phyloP scores from a whole-genome alignment of 64 coral and sea anemone species.

The Pachyseris speciosa region DNA sequence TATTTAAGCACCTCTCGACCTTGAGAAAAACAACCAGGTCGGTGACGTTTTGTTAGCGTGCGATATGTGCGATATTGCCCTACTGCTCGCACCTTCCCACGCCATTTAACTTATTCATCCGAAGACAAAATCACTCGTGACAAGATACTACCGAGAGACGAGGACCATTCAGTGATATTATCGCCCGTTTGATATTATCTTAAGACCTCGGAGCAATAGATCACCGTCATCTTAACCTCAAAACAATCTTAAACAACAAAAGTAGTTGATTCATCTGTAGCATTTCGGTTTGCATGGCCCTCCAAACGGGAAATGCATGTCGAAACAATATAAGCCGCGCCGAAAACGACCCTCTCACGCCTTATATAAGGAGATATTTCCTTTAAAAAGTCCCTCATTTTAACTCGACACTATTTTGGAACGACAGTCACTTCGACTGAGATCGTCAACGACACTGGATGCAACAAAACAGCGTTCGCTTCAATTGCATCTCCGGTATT shows the following conservation, averaged over 20 bases:
- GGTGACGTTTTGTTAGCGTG: conserved; percentile 48
- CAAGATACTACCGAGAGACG: conserved; percentile 8
- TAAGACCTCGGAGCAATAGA: conserved; percentile 44
- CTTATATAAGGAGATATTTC: conserved; percentile 34
- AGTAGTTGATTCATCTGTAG: background rate
- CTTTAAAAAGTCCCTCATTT: conserved; percentile 5
- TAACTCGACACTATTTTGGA: background rate
- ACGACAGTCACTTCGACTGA: background rate
- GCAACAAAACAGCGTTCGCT: background rate
- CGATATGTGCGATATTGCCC: conserved; percentile 42
- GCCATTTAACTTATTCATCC: conserved; percentile 24
- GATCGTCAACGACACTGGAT: background rate
- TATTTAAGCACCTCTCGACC: conserved; percentile 35
- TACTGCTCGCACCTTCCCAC: conserved; percentile 10
- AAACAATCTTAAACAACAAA: conserved; percentile 61
- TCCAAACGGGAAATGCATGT: conserved; percentile 38
- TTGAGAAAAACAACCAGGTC: conserved; percentile 58
- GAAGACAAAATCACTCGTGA: background rate
- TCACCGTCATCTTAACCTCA: conserved; percentile 43
- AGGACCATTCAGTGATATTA: conserved; percentile 22
- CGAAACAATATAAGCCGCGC: conserved; percentile 41
- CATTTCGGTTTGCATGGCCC: conserved; percentile 14
- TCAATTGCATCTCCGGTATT: background rate
- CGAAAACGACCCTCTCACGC: conserved; percentile 15
- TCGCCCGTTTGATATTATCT: conserved; percentile 21